Evolutionary conservation across 2,113 vertebrate species (phyloP).

Genomic region (Etia nguti): DNA sequence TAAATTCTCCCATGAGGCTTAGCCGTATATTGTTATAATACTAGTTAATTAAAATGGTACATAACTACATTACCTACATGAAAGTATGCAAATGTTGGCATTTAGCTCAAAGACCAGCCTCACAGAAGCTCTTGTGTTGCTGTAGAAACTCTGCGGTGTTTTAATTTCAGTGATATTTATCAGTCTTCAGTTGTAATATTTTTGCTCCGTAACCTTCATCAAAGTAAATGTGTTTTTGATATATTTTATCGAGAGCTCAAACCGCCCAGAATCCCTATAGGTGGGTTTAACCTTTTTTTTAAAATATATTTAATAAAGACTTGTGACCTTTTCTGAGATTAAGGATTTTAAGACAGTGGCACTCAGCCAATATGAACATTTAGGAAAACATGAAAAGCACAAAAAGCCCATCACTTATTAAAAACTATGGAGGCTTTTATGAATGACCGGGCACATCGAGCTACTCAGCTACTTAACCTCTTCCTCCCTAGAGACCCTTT

Average conservation of each 20-base stretch:
- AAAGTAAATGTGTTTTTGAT: neutral
- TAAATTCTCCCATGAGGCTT: neutral
- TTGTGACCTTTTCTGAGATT: neutral
- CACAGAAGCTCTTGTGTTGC: neutral
- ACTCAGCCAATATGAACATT: neutral
- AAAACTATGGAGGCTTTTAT: neutral
- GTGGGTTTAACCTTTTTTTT: fast-evolving
- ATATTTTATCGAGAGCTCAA: neutral
- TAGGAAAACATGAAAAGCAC: neutral
- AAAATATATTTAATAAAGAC: neutral
- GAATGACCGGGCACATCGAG: neutral
- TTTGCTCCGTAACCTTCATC: neutral
- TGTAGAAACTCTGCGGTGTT: neutral
- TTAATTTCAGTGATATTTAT: neutral
- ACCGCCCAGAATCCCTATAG: neutral
- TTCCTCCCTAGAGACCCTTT: neutral
- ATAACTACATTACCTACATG: neutral
- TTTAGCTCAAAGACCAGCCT: neutral
- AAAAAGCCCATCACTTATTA: neutral
- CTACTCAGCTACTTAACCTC: neutral
- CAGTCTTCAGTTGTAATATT: neutral
- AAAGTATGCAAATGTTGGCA: neutral
- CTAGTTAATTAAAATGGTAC: neutral
- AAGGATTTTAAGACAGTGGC: neutral
- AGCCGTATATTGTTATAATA: neutral